phyloP scores from a whole-genome alignment of 2,888 invertebrate genomes.

The Synergus gifuensis region DNA sequence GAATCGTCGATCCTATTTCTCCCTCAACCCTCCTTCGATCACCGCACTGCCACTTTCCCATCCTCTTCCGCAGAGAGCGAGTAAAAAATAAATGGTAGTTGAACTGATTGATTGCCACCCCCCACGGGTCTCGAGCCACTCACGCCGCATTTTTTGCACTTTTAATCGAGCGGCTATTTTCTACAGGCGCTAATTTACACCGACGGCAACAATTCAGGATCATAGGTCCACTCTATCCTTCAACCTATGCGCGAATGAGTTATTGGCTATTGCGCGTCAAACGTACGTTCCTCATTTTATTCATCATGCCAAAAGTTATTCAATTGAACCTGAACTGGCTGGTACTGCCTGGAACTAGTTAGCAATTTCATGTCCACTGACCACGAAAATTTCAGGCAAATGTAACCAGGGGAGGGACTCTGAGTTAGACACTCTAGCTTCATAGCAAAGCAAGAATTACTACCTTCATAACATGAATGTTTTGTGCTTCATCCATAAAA shows the following conservation, averaged over 20 bases:
- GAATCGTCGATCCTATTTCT: conserved; percentile 29
- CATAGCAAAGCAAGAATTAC: no score
- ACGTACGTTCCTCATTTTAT: conserved; percentile 13
- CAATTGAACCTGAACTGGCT: neutral
- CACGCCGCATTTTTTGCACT: conserved; percentile 34
- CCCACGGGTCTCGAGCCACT: conserved; percentile 26
- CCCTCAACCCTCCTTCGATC: conserved; percentile 31
- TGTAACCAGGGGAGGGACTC: no score
- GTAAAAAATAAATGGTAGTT: conserved; percentile 41
- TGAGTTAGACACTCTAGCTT: no score
- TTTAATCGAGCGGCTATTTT: conserved; percentile 40
- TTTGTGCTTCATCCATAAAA: no score
- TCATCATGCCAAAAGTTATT: neutral
- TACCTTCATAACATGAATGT: no score
- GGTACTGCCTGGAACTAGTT: no score
- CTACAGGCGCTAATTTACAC: conserved; percentile 35
- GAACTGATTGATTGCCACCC: conserved; percentile 42
- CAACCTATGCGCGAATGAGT: conserved; percentile 10
- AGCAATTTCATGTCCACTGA: no score
- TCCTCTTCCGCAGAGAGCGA: conserved; percentile 2
- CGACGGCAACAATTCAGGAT: conserved; percentile 40
- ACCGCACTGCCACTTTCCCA: conserved; percentile 32
- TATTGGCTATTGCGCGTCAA: conserved; percentile 25
- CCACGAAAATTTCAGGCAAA: no score
- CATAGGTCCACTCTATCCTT: conserved; percentile 22